Conservation (phyloP, 1,140 invertebrate species). For the Mesaphorura yosii region DNA sequence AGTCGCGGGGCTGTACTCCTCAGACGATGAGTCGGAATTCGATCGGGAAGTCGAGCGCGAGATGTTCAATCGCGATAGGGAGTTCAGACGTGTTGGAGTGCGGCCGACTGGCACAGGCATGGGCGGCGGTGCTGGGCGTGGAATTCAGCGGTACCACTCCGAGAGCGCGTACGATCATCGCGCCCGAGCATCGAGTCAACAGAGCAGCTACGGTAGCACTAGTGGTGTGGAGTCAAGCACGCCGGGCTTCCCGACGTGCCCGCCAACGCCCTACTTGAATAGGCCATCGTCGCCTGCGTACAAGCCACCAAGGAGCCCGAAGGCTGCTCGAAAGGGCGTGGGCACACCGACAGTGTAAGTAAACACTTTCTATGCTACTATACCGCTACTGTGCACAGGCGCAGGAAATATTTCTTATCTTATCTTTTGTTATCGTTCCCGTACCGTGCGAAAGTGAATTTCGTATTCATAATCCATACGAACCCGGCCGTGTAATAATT, state of each 20-base stretch:
- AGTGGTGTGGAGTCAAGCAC: constrained; percentile 3
- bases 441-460: background rate
- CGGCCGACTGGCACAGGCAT: background rate
- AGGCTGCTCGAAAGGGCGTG: background rate
- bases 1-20: constrained; percentile 18
- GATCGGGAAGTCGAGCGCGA: constrained; percentile 21
- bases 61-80: constrained; percentile 9
- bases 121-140: constrained; percentile 4
- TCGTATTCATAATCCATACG: too few species aligned
- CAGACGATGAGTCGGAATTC: constrained; percentile 22
- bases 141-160: constrained; percentile 19
- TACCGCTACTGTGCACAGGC: background rate
- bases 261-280: constrained; percentile 30
- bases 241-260: constrained; percentile 25
- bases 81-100: too few species aligned
- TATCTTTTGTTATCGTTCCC: too few species aligned
- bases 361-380: background rate
- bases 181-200: constrained; percentile 18
- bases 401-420: background rate
- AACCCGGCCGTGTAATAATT: too few species aligned
- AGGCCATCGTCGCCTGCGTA: constrained; percentile 12
- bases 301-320: constrained; percentile 27
- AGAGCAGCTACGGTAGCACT: constrained; percentile 9
- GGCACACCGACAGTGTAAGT: constrained; percentile 11
- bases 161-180: constrained; percentile 19